Evolutionary conservation across 2,113 vertebrate species (phyloP).

Genomic region (Leptosomus discolor): DNA sequence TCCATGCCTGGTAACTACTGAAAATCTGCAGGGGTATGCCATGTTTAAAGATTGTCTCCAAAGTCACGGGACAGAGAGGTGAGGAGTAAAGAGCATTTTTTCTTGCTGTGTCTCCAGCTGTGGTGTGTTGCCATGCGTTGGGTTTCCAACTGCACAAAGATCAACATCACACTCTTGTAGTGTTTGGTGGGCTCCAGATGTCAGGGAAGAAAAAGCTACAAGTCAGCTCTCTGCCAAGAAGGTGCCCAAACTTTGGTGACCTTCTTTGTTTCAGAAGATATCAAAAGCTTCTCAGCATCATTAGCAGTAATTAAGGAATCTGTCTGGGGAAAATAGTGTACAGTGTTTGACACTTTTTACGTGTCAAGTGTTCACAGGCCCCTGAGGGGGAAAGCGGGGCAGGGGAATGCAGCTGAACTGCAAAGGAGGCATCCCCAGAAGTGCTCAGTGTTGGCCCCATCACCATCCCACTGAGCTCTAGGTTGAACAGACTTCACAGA

Average conservation of each 20-base stretch:
- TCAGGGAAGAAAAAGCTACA: neutral
- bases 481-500: neutral
- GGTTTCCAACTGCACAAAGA: neutral
- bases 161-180: neutral
- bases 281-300: neutral
- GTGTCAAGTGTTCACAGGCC: neutral
- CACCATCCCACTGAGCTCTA: neutral
- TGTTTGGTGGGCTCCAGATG: neutral
- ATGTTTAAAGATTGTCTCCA: neutral
- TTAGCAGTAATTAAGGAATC: neutral
- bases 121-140: neutral
- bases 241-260: neutral
- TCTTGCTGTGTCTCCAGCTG: neutral
- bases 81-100: neutral
- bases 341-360: neutral
- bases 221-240: neutral
- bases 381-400: neutral
- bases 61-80: rapidly evolving
- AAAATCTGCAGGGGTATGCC: neutral
- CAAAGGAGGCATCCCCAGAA: neutral
- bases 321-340: neutral
- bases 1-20: neutral
- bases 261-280: neutral
- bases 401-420: neutral
- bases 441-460: neutral